Conservation (phyloP, 2,113 vertebrate genomes). For the Erpornis zantholeuca region DNA sequence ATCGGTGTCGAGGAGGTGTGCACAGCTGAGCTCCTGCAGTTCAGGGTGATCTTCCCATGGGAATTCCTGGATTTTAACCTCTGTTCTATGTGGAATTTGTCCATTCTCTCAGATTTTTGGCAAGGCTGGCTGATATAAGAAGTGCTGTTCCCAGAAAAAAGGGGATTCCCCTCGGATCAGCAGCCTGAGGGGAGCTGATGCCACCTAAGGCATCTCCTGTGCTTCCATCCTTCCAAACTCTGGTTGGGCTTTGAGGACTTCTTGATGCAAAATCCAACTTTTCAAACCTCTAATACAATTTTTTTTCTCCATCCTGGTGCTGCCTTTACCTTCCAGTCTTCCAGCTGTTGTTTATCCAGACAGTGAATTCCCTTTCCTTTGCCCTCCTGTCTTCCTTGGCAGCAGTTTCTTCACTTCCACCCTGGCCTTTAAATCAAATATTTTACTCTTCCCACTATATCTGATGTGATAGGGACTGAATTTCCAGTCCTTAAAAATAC, state of each 20-base stretch:
- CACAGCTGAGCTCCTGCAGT: background rate
- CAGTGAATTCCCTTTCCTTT: background rate
- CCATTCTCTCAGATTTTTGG: accelerated
- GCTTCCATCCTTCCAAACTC: too few relatives aligned
- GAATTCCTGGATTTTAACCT: background rate
- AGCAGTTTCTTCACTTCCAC: background rate
- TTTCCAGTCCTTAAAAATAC: background rate
- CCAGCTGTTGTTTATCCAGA: background rate
- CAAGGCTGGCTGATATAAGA: accelerated
- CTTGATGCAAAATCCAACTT: background rate
- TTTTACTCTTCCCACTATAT: background rate
- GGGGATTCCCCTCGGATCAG: background rate
- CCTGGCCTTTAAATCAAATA: background rate
- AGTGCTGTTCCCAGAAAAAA: background rate
- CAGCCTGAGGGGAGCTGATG: background rate
- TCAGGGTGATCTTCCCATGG: accelerated
- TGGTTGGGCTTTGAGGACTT: too few relatives aligned
- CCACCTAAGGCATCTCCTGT: background rate
- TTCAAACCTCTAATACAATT: background rate
- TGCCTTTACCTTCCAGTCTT: background rate
- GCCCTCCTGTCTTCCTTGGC: background rate
- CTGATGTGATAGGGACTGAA: background rate
- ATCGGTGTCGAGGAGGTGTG: too few relatives aligned
- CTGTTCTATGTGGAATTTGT: background rate
- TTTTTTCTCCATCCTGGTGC: background rate